These are phyloP conservation scores for Podocnemis expansa DNA, from an alignment of 2,113 vertebrate species.

Conservation along the genomic window DNA sequence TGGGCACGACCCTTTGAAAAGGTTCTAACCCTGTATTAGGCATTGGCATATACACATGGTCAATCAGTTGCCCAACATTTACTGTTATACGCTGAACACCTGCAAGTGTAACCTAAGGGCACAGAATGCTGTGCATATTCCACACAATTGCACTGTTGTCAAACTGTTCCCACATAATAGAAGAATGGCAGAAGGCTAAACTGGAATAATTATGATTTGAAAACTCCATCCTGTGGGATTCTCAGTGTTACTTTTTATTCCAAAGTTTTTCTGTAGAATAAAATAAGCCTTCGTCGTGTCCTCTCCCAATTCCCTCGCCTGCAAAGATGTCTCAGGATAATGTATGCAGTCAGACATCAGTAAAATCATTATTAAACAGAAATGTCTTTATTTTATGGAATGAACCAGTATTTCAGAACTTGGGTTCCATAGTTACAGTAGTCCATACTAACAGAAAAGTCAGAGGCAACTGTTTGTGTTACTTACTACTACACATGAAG, in stretches of 20 bases:
- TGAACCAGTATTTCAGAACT: conserved; percentile 41
- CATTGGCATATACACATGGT: background rate
- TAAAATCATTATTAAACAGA: conserved; percentile 57
- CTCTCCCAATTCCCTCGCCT: background rate
- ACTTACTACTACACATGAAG: conserved; percentile 6
- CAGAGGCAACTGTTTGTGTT: conserved; percentile 40
- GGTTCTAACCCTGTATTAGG: too few species aligned
- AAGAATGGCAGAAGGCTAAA: conserved; percentile 25
- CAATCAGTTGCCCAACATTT: conserved; percentile 9
- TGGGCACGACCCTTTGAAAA: too few species aligned
- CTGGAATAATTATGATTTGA: conserved; percentile 6
- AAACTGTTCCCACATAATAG: conserved; percentile 6
- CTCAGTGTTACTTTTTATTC: background rate
- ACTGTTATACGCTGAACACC: background rate
- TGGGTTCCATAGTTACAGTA: conserved; percentile 47
- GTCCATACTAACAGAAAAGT: conserved; percentile 51
- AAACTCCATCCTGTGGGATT: conserved; percentile 7
- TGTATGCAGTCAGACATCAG: conserved; percentile 15
- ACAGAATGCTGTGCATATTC: background rate
- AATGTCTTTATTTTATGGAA: conserved; percentile 49
- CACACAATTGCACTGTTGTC: background rate
- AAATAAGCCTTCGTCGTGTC: background rate
- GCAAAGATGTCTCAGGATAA: conserved; percentile 14
- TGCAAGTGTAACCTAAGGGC: background rate
- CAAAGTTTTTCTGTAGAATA: background rate